A percentile compares a stretch with the other conserved stretches of the same genome.
phyloP scores from a whole-genome alignment of 2,888 invertebrate genomes.

The Raillietiella orientalis region DNA sequence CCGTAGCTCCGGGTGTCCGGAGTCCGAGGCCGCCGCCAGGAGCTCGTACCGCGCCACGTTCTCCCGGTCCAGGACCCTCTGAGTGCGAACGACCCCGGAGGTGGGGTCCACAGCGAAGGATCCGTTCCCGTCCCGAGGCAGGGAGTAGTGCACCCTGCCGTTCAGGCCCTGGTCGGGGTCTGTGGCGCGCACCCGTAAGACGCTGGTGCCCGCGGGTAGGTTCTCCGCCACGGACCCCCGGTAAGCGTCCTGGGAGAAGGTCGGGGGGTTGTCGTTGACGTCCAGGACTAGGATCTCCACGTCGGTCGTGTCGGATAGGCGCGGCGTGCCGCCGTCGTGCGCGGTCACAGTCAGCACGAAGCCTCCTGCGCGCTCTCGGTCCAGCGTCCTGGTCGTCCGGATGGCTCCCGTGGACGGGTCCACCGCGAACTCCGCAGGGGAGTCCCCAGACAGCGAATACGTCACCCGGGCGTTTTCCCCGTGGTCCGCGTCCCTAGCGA shows the following conservation, averaged over 20 bases:
- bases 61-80: conserved; percentile 66
- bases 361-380: conserved; percentile 41
- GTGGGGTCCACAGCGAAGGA: conserved; percentile 74
- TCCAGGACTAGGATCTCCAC: conserved; percentile 9
- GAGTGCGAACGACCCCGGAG: conserved; percentile 65
- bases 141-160: conserved; percentile 45
- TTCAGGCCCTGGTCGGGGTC: conserved; percentile 62
- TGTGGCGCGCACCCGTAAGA: conserved; percentile 21
- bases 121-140: conserved; percentile 23
- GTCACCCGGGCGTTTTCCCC: conserved; percentile 48
- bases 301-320: conserved; percentile 70
- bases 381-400: conserved; percentile 44
- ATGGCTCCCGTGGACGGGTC: conserved; percentile 80
- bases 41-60: conserved; percentile 43
- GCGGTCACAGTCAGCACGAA: conserved; percentile 74
- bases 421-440: conserved; percentile 33
- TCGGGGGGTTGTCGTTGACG: conserved; percentile 9
- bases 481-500: conserved; percentile 74
- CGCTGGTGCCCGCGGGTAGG: conserved; percentile 26
- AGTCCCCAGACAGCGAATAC: conserved; percentile 15
- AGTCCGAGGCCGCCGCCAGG: too few relatives aligned
- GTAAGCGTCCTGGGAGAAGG: conserved; percentile 10
- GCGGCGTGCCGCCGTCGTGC: conserved; percentile 63
- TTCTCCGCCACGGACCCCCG: conserved; percentile 11
- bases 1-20: too few relatives aligned